A percentile compares a stretch with the other conserved stretches of the same genome.
phyloP scores from a whole-genome alignment of 2,113 vertebrate genomes.

The Aspidoscelis tigris region DNA sequence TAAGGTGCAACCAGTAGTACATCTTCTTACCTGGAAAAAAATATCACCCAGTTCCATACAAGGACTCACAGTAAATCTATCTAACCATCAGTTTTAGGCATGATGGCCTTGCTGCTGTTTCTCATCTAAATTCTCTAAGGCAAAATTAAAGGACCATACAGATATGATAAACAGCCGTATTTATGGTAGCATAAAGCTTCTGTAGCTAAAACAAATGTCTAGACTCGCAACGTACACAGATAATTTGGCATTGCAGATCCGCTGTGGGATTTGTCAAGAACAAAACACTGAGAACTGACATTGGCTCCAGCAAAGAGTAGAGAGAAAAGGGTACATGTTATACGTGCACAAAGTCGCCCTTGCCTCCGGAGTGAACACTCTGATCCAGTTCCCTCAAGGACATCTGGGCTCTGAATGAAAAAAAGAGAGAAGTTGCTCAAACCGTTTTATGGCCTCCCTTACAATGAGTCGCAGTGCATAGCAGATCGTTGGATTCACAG shows the following conservation, averaged over 20 bases:
- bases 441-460: background rate
- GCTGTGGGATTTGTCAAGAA: constrained; percentile 4
- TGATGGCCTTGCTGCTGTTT: background rate
- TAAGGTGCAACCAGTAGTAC: background rate
- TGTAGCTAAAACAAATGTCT: background rate
- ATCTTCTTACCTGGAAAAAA: background rate
- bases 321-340: background rate
- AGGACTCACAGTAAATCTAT: background rate
- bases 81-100: background rate
- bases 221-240: background rate
- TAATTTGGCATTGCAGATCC: background rate
- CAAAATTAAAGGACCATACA: background rate
- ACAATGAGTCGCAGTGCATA: background rate
- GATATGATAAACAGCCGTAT: background rate
- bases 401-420: background rate
- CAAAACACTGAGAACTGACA: background rate
- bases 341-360: background rate
- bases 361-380: background rate
- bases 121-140: background rate
- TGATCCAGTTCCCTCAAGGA: background rate
- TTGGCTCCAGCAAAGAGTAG: background rate
- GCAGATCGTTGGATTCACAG: background rate
- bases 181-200: background rate
- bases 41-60: background rate
- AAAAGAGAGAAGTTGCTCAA: background rate